Base-by-base conservation (phyloP, 2,888 invertebrate genomes). In the Nemotelus pantherinus region DNA sequence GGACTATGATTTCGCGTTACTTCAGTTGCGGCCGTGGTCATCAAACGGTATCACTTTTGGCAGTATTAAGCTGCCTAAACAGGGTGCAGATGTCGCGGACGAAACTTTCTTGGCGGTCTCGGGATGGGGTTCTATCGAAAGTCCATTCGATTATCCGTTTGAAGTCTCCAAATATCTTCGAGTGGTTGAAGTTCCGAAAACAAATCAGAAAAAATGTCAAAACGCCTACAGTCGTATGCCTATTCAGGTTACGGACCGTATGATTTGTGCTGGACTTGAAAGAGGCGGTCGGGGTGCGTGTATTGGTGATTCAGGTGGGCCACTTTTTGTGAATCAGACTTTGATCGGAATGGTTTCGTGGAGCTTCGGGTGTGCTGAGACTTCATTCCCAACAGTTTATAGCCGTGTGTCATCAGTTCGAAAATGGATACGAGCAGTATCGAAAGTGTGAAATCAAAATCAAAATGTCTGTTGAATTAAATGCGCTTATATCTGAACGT, bases 1-100 rank as follows among this genome's bases (percentile, higher is more conserved):
- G 10, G 87, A 88, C 79, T 87, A 85, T 76, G 89, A 89, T 80
- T 86, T 88, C 77, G 85, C 88, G 0, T 77, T 89, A 3, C 79
- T 89, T 43, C 82, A 85, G 77, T 82, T 89, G 77, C 77, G 79
- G 2, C 82, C 83, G 64, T 81, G 83, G n/a, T 84, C 85, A 0
- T 74, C 44, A 0, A 79, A 78, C 41, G 25, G 50, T 43, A 77
- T 85, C 6, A 82, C 82, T 2, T 81, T 80, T 45, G 83, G 82
- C 2, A 55, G 81, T 2, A 82, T 86, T 45, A 39, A 70, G 2
- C 78, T 87, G 78, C 85, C 85, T 53, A 67, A 78, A 3, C 80
- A 81, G 53, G 80, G 77, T 7, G 74, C 7, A 1, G 82, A 82
- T 47, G 80, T 85, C 44, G 60, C 80, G 1, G 82, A 83, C 2